A percentile compares a stretch with the other conserved stretches of the same genome.
phyloP scores from a whole-genome alignment of 2,113 vertebrate genomes.

The Crotalus helleri region DNA sequence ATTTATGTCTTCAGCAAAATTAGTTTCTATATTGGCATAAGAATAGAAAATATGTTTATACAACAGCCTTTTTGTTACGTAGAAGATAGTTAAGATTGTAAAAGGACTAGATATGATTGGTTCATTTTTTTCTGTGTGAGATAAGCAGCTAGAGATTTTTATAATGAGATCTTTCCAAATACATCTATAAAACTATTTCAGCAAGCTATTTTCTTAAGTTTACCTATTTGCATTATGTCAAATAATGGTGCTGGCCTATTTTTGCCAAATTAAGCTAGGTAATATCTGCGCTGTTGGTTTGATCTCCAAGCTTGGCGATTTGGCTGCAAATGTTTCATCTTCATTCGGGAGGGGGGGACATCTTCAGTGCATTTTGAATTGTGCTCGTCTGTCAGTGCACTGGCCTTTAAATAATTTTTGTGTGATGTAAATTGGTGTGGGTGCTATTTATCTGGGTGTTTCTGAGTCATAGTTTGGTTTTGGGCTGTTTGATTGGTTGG shows the following conservation, averaged over 20 bases:
- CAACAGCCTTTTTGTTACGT: neutral
- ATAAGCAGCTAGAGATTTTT: neutral
- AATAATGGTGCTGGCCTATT: neutral
- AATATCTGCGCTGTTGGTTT: neutral
- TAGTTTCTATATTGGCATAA: slow-evolving; percentile 17
- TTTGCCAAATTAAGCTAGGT: neutral
- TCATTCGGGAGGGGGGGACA: too few species aligned
- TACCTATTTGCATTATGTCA: neutral
- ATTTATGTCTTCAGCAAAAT: neutral
- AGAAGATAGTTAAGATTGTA: neutral
- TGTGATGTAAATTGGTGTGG: too few species aligned
- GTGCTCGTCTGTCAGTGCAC: too few species aligned
- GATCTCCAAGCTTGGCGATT: too few species aligned
- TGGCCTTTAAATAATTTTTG: too few species aligned
- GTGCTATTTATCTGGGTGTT: too few species aligned
- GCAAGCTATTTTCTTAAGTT: neutral
- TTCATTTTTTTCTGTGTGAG: neutral
- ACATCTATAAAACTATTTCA: neutral
- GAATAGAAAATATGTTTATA: neutral
- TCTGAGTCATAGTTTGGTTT: too few species aligned
- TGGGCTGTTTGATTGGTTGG: too few species aligned
- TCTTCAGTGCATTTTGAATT: too few species aligned
- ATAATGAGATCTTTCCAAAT: neutral
- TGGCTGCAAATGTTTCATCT: too few species aligned
- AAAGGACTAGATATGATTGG: neutral